Conservation (phyloP, 2,113 vertebrate genomes). For the Anoura caudifer region DNA sequence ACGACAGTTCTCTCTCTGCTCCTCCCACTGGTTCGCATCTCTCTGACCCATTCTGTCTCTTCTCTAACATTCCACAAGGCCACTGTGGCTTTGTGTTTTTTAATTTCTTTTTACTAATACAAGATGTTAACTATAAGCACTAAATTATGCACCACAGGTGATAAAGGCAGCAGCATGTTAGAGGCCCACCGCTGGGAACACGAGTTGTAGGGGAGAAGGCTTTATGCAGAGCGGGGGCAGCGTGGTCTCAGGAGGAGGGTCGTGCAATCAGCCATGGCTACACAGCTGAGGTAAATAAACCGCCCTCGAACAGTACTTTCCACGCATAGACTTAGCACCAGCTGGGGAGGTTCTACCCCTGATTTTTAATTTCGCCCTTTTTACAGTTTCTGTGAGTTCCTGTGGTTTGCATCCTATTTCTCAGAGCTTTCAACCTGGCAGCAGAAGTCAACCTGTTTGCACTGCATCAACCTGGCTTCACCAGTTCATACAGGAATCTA, state of each 20-base stretch:
- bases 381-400: not conserved
- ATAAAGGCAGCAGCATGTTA: not conserved
- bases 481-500: not conserved
- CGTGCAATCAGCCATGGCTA: not conserved
- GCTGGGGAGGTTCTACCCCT: not conserved
- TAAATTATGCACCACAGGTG: not conserved
- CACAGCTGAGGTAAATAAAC: not conserved
- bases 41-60: not conserved
- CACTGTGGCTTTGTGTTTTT: not conserved
- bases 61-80: not conserved
- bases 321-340: not conserved
- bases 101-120: not conserved
- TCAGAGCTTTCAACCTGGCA: not conserved
- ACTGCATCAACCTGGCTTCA: not conserved
- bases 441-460: not conserved
- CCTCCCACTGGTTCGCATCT: too few species aligned
- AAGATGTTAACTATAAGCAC: not conserved
- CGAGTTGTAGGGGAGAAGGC: not conserved
- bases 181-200: not conserved
- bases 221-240: not conserved
- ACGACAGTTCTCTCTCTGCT: not conserved
- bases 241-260: not conserved
- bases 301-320: not conserved
- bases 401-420: not conserved
- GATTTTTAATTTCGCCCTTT: not conserved